Evolutionary conservation across 2,888 invertebrate species (phyloP), one percentile per base, ranked within the genome.

Genomic region (Erebia palarica): DNA sequence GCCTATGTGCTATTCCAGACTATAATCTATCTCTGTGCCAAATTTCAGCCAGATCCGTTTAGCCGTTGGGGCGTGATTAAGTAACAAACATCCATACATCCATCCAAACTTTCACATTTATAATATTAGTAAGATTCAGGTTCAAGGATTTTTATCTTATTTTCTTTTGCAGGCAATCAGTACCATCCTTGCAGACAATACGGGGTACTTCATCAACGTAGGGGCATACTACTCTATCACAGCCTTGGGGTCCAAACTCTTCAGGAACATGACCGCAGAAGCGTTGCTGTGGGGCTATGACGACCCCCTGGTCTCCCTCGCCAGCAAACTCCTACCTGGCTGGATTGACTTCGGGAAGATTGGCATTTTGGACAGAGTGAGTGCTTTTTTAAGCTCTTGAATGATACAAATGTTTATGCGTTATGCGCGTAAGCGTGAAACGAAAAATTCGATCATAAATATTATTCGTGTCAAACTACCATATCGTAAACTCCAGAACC

Each of bases 251-350:
- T 93, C 96, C 1, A 89, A 96, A 79, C 94, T 97, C 2, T 95
- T 97, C 82, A 86, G 95, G 60, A 94, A 94, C 61, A 80, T 96
- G 65, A 94, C 95, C 0, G 95, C 96, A 0, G 89, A 96, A 47
- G 96, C 97, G 18, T 95, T 96, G 78, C 89, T 98, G 21, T 97
- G 97, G 97, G 98, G 98, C 0, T 97, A 97, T 83, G 94, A 96
- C 8, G 97, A 98, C 82, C 94, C 94, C 0, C 82, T 98, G 11
- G 95, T 98, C 21, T 92, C 94, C 1, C 86, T 97, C 51, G 97
- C 97, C 0, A 95, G 96, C 77, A 94, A 92, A 27, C 85, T 96
- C 57, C 84, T 97, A 18, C 97, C 97, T 0, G 95, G 94, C n/a
- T 96, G 97, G 94, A 96, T 98, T 14, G 95, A 97, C 78, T 97